Evolutionary conservation across 2,113 vertebrate genomes (phyloP).

Genomic region (Tiliqua scincoides): DNA sequence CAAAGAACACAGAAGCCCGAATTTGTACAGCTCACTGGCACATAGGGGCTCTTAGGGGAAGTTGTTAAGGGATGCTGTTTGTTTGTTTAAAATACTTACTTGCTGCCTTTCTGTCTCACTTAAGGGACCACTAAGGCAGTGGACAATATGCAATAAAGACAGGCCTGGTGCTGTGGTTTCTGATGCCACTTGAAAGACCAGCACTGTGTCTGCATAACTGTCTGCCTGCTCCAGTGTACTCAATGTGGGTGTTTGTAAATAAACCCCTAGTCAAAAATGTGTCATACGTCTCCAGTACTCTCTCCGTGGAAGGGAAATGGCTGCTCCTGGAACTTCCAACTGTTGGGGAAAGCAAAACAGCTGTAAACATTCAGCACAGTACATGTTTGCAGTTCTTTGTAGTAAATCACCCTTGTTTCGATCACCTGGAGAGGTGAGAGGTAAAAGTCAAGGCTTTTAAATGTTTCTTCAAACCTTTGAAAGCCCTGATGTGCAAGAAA

Average conservation of each 20-base stretch:
- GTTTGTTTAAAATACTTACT: not conserved
- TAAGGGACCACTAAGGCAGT: too few relatives aligned
- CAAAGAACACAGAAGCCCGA: not conserved
- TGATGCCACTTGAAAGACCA: not conserved
- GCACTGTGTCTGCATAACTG: too few relatives aligned
- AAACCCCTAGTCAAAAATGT: not conserved
- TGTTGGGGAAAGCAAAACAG: too few relatives aligned
- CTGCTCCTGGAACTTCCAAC: not conserved
- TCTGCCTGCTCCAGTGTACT: not conserved
- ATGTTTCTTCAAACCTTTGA: not conserved
- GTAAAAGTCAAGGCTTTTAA: not conserved
- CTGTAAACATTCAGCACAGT: not conserved
- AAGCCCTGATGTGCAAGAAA: not conserved
- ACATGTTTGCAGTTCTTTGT: not conserved
- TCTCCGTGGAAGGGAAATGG: not conserved
- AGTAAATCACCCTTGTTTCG: not conserved
- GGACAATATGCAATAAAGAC: too few relatives aligned
- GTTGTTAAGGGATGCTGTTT: not conserved
- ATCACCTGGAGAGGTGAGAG: not conserved
- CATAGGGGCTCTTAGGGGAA: not conserved
- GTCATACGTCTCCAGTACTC: not conserved
- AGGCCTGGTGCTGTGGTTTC: too few relatives aligned
- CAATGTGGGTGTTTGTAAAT: not conserved
- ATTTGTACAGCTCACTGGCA: not conserved
- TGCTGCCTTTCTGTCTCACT: too few relatives aligned